Conservation (phyloP, 2,888 invertebrate species). For the Uropetala carovei region DNA sequence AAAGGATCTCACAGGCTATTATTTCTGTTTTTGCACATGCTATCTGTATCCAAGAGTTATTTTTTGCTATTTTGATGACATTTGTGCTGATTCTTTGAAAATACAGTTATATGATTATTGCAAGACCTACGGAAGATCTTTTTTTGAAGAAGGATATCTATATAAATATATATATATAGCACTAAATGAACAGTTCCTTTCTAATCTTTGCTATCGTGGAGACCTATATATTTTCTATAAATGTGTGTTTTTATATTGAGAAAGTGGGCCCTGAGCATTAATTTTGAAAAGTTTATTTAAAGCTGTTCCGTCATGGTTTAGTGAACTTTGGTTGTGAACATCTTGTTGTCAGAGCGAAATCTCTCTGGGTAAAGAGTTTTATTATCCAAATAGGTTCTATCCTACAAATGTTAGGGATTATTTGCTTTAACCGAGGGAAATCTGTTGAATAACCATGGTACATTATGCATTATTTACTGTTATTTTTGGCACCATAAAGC, state of each 20-base stretch:
- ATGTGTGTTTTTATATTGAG: conserved; percentile 36
- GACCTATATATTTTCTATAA: conserved; percentile 38
- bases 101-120: neutral
- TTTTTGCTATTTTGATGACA: neutral
- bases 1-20: conserved; percentile 50
- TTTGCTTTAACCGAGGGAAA: neutral
- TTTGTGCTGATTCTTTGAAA: conserved; percentile 29
- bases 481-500: neutral
- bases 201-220: conserved; percentile 15
- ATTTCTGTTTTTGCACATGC: conserved; percentile 58
- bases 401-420: neutral
- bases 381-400: neutral
- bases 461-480: neutral
- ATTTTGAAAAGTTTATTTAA: conserved; percentile 29
- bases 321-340: neutral
- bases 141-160: neutral
- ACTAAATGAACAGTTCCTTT: conserved; percentile 52
- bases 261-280: conserved; percentile 30
- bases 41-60: neutral
- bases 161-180: conserved; percentile 18
- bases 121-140: neutral
- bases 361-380: neutral
- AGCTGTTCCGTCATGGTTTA: neutral
- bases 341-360: neutral
- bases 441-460: neutral